Evolutionary conservation across 1,140 invertebrate genomes (phyloP).

Genomic region (Drosophila pruinosa): DNA sequence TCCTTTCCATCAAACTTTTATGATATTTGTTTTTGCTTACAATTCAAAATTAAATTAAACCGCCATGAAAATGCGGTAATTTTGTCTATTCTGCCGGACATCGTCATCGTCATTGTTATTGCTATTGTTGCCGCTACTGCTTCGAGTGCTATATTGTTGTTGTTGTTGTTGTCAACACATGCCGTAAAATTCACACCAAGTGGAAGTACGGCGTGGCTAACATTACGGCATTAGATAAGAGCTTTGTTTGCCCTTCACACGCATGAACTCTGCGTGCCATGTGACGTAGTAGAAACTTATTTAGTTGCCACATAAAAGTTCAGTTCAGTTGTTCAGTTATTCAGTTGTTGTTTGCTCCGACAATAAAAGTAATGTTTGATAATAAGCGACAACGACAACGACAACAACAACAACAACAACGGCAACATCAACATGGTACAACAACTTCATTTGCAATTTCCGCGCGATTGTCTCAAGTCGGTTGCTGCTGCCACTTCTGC

Average conservation of each 20-base stretch:
- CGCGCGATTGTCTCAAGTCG: slow-evolving; percentile 69
- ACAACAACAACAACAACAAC: slow-evolving; percentile 31
- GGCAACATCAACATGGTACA: slow-evolving; percentile 31
- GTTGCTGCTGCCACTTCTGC: slow-evolving; percentile 18
- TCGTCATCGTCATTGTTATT: slow-evolving; percentile 29
- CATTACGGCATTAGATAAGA: slow-evolving; percentile 51
- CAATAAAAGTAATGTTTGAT: slow-evolving; percentile 47
- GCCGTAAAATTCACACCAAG: slow-evolving; percentile 34
- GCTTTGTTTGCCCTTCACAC: slow-evolving; percentile 68
- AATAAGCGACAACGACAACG: slow-evolving; percentile 40
- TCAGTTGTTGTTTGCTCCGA: slow-evolving; percentile 21
- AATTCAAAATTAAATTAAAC: slow-evolving; percentile 67
- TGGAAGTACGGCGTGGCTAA: slow-evolving; percentile 1
- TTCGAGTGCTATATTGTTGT: not conserved
- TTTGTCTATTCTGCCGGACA: slow-evolving; percentile 30
- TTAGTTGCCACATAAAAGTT: slow-evolving; percentile 41
- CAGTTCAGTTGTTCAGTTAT: slow-evolving; percentile 24
- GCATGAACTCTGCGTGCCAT: slow-evolving; percentile 50
- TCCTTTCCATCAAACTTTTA: slow-evolving; percentile 26
- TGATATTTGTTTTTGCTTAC: slow-evolving; percentile 42
- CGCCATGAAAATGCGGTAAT: slow-evolving; percentile 66
- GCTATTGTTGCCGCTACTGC: slow-evolving; percentile 3
- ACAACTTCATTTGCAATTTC: slow-evolving; percentile 76
- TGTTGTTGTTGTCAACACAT: slow-evolving; percentile 14
- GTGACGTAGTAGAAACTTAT: slow-evolving; percentile 33